phyloP scores from a whole-genome alignment of 1,140 invertebrate genomes.

The Schlechtendalia chinensis region DNA sequence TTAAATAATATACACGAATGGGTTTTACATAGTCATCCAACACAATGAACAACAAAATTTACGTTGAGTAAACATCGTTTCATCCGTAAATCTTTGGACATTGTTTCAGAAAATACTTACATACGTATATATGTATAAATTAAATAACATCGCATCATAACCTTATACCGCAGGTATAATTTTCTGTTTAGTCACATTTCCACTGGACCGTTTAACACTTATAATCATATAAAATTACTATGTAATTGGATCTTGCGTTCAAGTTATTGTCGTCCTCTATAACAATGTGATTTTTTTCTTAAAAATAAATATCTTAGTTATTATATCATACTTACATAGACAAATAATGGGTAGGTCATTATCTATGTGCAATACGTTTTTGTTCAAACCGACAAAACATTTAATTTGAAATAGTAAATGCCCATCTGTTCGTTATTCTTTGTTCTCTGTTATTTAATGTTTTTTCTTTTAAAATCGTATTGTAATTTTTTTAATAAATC shows the following conservation, averaged over 20 bases:
- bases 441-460: too few relatives aligned
- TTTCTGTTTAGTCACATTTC: not conserved
- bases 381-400: not conserved
- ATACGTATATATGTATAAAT: not conserved
- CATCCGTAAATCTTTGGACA: conserved; percentile 15
- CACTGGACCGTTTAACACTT: not conserved
- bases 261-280: not conserved
- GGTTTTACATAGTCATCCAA: conserved; percentile 26
- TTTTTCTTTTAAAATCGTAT: too few relatives aligned
- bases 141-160: not conserved
- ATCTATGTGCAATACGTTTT: not conserved
- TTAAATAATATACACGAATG: not conserved
- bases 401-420: too few relatives aligned
- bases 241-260: not conserved
- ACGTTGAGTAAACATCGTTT: conserved; percentile 43
- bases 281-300: not conserved
- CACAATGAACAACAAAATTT: conserved; percentile 33
- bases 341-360: too few relatives aligned
- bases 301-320: not conserved
- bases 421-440: too few relatives aligned
- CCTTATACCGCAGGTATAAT: not conserved
- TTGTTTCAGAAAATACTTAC: conserved; percentile 10
- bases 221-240: conserved; percentile 5
- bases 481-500: too few relatives aligned
- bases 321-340: not conserved